These are phyloP conservation scores for Drosophila macrothrix DNA, from an alignment of 2,888 invertebrate species.

Conservation along the genomic window DNA sequence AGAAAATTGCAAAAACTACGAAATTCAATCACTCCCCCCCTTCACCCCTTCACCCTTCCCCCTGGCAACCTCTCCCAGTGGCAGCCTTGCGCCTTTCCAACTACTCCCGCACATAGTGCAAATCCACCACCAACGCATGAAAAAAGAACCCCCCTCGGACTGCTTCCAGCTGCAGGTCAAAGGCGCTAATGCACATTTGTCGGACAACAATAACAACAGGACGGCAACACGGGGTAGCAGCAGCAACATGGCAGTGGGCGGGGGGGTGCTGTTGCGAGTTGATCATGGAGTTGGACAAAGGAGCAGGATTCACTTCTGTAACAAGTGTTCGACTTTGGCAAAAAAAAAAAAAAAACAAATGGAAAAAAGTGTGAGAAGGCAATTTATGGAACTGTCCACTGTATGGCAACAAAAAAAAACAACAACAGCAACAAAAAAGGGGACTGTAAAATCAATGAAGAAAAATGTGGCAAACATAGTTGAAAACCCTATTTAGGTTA, in stretches of 20 bases:
- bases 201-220: conserved; percentile 34
- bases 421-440: conserved; percentile 19
- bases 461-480: conserved; percentile 56
- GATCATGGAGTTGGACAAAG: conserved; percentile 1
- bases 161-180: conserved; percentile 69
- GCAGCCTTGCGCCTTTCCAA: background rate
- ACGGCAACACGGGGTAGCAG: background rate
- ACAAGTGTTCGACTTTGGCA: conserved; percentile 66
- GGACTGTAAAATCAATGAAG: conserved; percentile 65
- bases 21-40: conserved; percentile 72
- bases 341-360: background rate
- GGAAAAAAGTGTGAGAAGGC: conserved; percentile 51
- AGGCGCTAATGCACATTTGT: conserved; percentile 82
- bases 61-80: background rate
- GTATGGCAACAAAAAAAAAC: conserved; percentile 12
- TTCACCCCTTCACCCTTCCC: background rate
- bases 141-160: conserved; percentile 10
- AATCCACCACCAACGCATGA: conserved; percentile 29
- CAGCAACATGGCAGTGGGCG: background rate
- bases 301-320: conserved; percentile 49
- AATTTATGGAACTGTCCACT: conserved; percentile 73
- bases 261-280: background rate
- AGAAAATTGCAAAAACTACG: conserved; percentile 78
- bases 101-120: conserved; percentile 2
- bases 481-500: background rate